Conservation (phyloP, 2,113 vertebrate genomes). For the Leucopsar rothschildi region DNA sequence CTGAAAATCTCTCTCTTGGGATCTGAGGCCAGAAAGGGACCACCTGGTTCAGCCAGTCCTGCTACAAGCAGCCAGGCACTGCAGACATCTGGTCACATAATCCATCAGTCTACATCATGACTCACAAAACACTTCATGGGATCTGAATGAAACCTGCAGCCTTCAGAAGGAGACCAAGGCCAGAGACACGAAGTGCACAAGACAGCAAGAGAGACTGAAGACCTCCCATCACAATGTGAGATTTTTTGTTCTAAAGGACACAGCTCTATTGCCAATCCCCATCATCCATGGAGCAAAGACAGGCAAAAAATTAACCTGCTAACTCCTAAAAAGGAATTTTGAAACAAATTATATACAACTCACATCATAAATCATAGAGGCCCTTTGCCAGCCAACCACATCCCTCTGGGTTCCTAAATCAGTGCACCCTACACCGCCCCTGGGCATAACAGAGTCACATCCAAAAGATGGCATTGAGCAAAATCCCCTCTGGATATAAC, state of each 20-base stretch:
- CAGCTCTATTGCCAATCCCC: not conserved
- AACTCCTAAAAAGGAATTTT: not conserved
- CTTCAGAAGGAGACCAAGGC: not conserved
- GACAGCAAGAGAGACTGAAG: not conserved
- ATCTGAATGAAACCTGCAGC: not conserved
- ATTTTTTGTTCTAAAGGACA: not conserved
- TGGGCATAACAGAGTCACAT: not conserved
- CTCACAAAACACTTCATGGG: not conserved
- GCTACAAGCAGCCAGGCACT: not conserved
- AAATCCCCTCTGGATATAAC: not conserved
- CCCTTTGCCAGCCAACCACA: not conserved
- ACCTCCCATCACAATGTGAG: not conserved
- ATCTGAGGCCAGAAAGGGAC: not conserved
- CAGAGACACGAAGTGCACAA: fast-evolving
- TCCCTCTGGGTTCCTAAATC: not conserved
- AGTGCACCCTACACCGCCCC: not conserved
- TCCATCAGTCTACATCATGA: not conserved
- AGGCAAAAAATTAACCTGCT: not conserved
- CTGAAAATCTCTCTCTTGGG: not conserved
- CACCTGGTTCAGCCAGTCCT: not conserved
- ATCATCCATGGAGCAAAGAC: not conserved
- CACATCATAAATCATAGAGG: not conserved
- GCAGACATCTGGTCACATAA: not conserved
- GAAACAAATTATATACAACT: not conserved
- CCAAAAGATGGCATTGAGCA: not conserved